Percentiles rank a stretch among this genome's conserved stretches.
phyloP scores from a whole-genome alignment of 1,140 invertebrate species.

The Palaemon carinicauda region DNA sequence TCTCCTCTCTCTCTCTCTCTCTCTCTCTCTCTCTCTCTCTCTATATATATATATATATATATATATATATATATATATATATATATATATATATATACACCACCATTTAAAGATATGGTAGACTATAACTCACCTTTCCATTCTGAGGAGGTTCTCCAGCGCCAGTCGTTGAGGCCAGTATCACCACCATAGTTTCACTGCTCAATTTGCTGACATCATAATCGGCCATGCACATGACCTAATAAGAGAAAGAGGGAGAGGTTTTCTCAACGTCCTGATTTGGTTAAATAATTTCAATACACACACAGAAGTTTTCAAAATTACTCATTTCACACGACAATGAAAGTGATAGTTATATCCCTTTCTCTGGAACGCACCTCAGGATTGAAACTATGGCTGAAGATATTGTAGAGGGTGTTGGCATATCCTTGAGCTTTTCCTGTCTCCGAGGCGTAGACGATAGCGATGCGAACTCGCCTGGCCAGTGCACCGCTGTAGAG shows the following conservation, averaged over 20 bases:
- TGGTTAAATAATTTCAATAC: not conserved
- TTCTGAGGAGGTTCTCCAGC: slow-evolving; percentile 97
- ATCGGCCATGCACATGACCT: slow-evolving; percentile 90
- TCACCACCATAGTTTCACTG: slow-evolving; percentile 87
- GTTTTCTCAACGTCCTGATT: not conserved
- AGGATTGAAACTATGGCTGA: slow-evolving; percentile 93
- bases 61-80: no score
- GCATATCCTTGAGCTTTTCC: slow-evolving; percentile 94
- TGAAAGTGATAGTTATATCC: not conserved
- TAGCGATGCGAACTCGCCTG: slow-evolving; percentile 89
- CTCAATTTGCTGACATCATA: slow-evolving; percentile 92
- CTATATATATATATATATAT: no score
- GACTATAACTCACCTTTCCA: slow-evolving; percentile 84
- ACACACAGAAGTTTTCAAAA: not conserved
- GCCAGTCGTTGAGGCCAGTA: slow-evolving; percentile 93
- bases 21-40: no score
- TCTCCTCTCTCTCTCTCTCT: no score
- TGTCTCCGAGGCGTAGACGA: slow-evolving; percentile 93
- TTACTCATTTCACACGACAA: not conserved
- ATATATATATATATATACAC: no score
- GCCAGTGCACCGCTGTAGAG: slow-evolving; percentile 91
- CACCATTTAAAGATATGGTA: no score
- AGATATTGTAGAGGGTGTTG: slow-evolving; percentile 85
- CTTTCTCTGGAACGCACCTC: slow-evolving; percentile 71
- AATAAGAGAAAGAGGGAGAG: not conserved